Percentiles rank a stretch among this genome's conserved stretches.
These are phyloP conservation scores for Arbacia lixula DNA, from an alignment of 53 echinoderm and acorn worm species.

Conservation along the genomic window DNA sequence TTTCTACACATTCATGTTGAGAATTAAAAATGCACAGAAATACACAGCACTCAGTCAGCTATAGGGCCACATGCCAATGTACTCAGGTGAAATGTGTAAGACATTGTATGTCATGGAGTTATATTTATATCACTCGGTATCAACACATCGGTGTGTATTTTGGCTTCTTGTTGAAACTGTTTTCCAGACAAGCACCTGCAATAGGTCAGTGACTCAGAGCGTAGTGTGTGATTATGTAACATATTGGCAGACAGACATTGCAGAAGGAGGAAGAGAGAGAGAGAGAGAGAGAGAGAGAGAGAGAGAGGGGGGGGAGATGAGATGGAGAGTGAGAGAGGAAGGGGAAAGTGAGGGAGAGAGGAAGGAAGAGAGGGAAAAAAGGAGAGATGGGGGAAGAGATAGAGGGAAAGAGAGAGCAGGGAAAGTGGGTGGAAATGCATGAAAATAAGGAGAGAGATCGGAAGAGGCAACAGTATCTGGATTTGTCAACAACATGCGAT, in stretches of 20 bases:
- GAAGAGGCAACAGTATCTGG: neutral
- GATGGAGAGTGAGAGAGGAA: neutral
- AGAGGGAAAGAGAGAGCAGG: neutral
- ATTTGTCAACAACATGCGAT: neutral
- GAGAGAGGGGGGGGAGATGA: neutral
- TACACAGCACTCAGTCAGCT: too few species aligned
- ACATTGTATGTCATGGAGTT: too few species aligned
- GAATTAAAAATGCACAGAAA: too few species aligned
- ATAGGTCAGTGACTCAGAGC: conserved; percentile 25
- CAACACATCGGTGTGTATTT: too few species aligned
- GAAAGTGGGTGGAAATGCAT: neutral
- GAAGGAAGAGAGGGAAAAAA: neutral
- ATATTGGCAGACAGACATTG: conserved; percentile 10
- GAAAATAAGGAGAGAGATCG: neutral
- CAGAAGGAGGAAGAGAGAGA: neutral
- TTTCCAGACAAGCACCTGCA: conserved; percentile 14
- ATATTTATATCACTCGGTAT: too few species aligned
- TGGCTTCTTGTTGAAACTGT: too few species aligned
- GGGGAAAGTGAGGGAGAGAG: neutral
- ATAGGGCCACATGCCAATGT: too few species aligned
- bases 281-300: neutral
- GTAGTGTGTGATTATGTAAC: conserved; percentile 35
- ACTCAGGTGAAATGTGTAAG: too few species aligned
- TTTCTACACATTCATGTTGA: too few species aligned
- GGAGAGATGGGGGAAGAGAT: neutral